phyloP scores from a whole-genome alignment of 2,113 vertebrate genomes.

The Sorex araneus region DNA sequence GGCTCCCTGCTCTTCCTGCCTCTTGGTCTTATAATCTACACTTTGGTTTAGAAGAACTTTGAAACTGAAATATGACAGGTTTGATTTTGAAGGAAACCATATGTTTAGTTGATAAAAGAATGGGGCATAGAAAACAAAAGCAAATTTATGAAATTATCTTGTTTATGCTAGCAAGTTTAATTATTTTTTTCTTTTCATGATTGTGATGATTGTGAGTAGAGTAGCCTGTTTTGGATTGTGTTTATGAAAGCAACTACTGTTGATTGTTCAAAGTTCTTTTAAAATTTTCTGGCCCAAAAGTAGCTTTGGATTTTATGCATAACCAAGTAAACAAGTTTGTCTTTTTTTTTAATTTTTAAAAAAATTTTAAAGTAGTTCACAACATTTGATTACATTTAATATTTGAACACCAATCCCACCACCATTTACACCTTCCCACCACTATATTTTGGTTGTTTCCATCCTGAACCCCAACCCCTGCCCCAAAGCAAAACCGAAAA shows the following conservation, averaged over 20 bases:
- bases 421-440: too few species aligned
- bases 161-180: background rate
- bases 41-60: too few species aligned
- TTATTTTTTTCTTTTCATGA: background rate
- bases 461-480: too few species aligned
- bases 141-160: background rate
- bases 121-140: background rate
- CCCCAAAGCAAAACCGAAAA: too few species aligned
- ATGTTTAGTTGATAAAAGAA: slow-evolving; percentile 18
- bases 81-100: slow-evolving; percentile 40
- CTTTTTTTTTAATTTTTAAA: too few species aligned
- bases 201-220: background rate
- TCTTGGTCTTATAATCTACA: too few species aligned
- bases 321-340: too few species aligned
- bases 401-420: too few species aligned
- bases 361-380: too few species aligned
- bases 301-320: slow-evolving; percentile 36
- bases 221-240: slow-evolving; percentile 16
- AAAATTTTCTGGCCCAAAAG: slow-evolving; percentile 5
- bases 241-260: background rate
- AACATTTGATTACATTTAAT: too few species aligned
- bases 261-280: slow-evolving; percentile 21
- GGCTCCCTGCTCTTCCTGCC: too few species aligned
- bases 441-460: too few species aligned
- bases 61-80: background rate